These are phyloP conservation scores for Drosophila ambigua DNA, from an alignment of 1,140 invertebrate genomes.

Conservation along the genomic window DNA sequence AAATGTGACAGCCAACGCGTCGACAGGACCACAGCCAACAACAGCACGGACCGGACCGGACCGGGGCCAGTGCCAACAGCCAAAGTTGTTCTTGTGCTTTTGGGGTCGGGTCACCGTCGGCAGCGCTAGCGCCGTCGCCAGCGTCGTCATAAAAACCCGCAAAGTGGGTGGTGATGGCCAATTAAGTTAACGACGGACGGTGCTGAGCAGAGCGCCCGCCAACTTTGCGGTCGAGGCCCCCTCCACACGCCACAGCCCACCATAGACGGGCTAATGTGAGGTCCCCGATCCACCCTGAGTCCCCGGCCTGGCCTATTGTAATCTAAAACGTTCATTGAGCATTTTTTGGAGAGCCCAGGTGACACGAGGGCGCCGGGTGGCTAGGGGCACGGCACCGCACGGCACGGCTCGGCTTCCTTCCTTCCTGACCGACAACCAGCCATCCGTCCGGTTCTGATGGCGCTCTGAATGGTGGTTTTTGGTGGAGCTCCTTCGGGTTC, in stretches of 20 bases:
- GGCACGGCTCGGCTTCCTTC: conserved; percentile 64
- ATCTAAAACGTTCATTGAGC: conserved; percentile 79
- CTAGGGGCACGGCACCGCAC: background rate
- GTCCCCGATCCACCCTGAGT: conserved; percentile 35
- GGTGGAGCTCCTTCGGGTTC: background rate
- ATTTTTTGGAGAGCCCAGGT: conserved; percentile 54
- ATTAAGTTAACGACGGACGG: conserved; percentile 78
- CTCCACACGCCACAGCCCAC: conserved; percentile 15
- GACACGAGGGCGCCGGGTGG: conserved; percentile 14
- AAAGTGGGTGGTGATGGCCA: conserved; percentile 82
- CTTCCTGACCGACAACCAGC: conserved; percentile 48
- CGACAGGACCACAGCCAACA: conserved; percentile 13
- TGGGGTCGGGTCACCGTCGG: conserved; percentile 32
- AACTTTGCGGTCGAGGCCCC: conserved; percentile 75
- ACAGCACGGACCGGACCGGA: too few relatives aligned
- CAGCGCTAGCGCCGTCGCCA: conserved; percentile 13
- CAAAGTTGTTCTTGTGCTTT: conserved; percentile 31
- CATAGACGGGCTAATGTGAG: conserved; percentile 47
- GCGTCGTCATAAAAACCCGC: conserved; percentile 74
- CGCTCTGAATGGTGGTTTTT: conserved; percentile 29
- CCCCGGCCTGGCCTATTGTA: conserved; percentile 65
- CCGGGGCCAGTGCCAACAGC: conserved; percentile 24
- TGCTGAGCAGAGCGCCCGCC: conserved; percentile 43
- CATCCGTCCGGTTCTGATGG: conserved; percentile 44
- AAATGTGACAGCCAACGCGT: conserved; percentile 72